Conservation (phyloP, 2,113 vertebrate species). For the Felis catus region F.catus_Fca126_mat1.0 CM031412.1:137398501-137399000, state of each 20-base stretch:
- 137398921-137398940: neutral
- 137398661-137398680: neutral
- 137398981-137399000: neutral
- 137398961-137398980: neutral
- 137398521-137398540: neutral
- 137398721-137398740: neutral
- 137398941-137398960: neutral
- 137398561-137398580: neutral
- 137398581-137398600: neutral
- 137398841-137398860: neutral
- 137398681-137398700: neutral
- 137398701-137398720: neutral
- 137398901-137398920: neutral
- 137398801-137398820: neutral
- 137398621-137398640: neutral
- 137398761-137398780: neutral
- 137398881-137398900: neutral
- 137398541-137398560: neutral
- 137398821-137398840: neutral
- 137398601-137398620: neutral
- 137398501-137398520: neutral
- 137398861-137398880: neutral
- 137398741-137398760: neutral
- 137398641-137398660: neutral
- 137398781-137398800: neutral